These are phyloP conservation scores for Enteromius viviparus DNA, from an alignment of 2,797 vertebrate genomes.

Conservation along the genomic window DNA sequence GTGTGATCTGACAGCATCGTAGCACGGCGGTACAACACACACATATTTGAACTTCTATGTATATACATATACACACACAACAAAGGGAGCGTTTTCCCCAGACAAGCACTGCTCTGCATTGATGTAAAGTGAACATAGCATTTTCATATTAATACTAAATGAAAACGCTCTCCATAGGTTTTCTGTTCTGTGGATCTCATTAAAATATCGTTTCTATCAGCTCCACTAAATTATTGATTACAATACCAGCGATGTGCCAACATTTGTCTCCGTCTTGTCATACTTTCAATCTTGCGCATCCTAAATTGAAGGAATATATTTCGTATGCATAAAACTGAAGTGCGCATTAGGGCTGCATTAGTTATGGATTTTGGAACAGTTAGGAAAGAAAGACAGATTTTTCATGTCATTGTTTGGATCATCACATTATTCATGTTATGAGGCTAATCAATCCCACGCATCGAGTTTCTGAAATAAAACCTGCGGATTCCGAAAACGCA, in stretches of 20 bases:
- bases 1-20: slow-evolving; percentile 39
- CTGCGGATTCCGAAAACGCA: neutral
- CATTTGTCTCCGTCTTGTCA: slow-evolving; percentile 61
- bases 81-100: slow-evolving; percentile 48
- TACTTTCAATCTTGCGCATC: slow-evolving; percentile 30
- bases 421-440: neutral
- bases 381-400: slow-evolving; percentile 2
- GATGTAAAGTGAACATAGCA: slow-evolving; percentile 62
- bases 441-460: neutral
- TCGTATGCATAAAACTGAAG: slow-evolving; percentile 21
- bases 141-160: slow-evolving; percentile 65
- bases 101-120: slow-evolving; percentile 56
- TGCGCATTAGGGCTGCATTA: slow-evolving; percentile 18
- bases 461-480: slow-evolving; percentile 1
- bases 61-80: neutral
- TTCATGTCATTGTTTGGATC: slow-evolving; percentile 12
- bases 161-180: slow-evolving; percentile 58
- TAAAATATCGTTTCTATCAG: slow-evolving; percentile 63
- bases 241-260: slow-evolving; percentile 53
- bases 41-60: slow-evolving; percentile 37
- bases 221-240: slow-evolving; percentile 65
- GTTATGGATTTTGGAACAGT: slow-evolving; percentile 13
- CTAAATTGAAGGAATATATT: slow-evolving; percentile 21
- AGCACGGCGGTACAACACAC: slow-evolving; percentile 49
- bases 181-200: slow-evolving; percentile 62